These are phyloP conservation scores for Benitochromis conjunctus DNA, from an alignment of 2,113 vertebrate species.

Conservation along the genomic window DNA sequence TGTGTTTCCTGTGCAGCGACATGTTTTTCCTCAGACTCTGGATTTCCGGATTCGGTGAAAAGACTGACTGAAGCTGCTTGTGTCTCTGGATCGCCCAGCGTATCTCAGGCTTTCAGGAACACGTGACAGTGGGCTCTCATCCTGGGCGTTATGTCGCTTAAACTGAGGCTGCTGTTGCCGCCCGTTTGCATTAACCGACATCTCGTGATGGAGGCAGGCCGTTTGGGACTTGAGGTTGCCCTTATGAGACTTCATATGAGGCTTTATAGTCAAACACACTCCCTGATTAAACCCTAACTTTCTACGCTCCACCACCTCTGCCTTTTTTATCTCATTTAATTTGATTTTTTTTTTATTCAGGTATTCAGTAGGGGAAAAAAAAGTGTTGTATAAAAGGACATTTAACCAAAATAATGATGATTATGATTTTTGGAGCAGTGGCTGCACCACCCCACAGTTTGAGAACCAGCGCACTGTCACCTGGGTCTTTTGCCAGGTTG, in stretches of 20 bases:
- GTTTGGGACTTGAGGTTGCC: not conserved
- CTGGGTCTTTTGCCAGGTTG: not conserved
- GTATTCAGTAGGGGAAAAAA: fast-evolving
- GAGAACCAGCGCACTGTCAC: not conserved
- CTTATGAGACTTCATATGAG: not conserved
- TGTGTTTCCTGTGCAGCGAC: not conserved
- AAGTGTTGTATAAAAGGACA: not conserved
- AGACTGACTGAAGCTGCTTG: not conserved
- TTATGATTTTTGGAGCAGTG: not conserved
- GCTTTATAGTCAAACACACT: not conserved
- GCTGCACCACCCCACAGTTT: not conserved
- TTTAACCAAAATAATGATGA: not conserved
- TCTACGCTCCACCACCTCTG: not conserved
- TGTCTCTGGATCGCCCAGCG: not conserved
- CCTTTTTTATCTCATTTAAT: not conserved
- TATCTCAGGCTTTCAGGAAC: not conserved
- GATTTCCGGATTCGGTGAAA: not conserved
- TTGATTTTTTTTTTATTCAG: not conserved
- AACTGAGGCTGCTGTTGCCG: not conserved
- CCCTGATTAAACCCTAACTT: not conserved
- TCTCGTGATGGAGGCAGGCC: not conserved
- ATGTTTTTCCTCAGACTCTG: not conserved
- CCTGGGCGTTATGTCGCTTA: not conserved
- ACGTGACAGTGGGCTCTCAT: not conserved
- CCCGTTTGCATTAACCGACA: not conserved